Conservation (phyloP, 2,797 vertebrate genomes). For the Onychomys arenicola region DNA sequence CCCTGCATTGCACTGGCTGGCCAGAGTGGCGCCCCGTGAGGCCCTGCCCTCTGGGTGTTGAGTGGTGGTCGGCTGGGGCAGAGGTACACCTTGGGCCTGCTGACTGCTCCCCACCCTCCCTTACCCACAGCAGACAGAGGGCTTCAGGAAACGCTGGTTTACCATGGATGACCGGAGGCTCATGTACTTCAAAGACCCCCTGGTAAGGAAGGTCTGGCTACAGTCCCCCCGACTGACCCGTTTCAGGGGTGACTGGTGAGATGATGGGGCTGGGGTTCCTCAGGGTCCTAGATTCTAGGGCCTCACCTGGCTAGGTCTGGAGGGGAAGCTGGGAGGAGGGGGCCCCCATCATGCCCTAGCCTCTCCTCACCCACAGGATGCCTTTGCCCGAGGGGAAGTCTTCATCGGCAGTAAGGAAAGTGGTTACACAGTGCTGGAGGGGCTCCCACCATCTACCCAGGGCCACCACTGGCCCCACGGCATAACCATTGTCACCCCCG, state of each 20-base stretch:
- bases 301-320: background rate
- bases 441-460: conserved; percentile 94
- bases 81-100: background rate
- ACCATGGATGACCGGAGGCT: conserved; percentile 98
- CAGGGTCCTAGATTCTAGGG: background rate
- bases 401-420: conserved; percentile 98
- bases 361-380: conserved; percentile 89
- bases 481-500: conserved; percentile 97
- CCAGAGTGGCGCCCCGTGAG: background rate
- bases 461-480: conserved; percentile 96
- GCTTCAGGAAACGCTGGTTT: conserved; percentile 98
- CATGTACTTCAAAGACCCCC: conserved; percentile 99
- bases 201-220: conserved; percentile 90
- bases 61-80: background rate
- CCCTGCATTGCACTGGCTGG: background rate
- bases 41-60: too few species aligned
- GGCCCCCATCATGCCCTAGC: background rate
- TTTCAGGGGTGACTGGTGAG: background rate
- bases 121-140: conserved; percentile 94
- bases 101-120: background rate
- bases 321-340: background rate
- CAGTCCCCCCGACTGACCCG: background rate
- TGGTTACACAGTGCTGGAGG: conserved; percentile 94
- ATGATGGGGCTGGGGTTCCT: background rate
- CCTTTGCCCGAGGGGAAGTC: conserved; percentile 96